phyloP scores from a whole-genome alignment of 2,797 vertebrate species.

The Notamacropus eugenii region DNA sequence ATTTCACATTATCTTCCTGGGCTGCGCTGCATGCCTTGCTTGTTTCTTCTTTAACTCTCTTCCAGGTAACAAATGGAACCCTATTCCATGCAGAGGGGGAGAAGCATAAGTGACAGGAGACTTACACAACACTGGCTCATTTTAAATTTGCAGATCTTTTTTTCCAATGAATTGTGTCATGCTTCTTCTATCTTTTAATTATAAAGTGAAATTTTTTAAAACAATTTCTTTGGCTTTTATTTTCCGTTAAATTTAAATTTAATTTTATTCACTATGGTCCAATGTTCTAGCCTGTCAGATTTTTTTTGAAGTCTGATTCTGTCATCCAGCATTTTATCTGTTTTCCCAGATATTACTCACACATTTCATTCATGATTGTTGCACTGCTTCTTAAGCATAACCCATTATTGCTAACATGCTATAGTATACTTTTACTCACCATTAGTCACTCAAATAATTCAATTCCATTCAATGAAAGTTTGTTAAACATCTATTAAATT shows the following conservation, averaged over 20 bases:
- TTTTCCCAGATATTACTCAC: not conserved
- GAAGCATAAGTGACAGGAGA: too few relatives aligned
- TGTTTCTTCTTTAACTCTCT: too few relatives aligned
- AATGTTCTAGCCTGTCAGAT: not conserved
- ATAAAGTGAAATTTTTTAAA: not conserved
- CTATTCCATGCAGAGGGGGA: too few relatives aligned
- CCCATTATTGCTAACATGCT: not conserved
- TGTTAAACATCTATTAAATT: too few relatives aligned
- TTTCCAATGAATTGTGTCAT: too few relatives aligned
- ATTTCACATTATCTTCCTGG: too few relatives aligned
- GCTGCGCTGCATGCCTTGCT: too few relatives aligned
- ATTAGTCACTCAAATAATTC: not conserved
- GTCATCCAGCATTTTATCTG: not conserved
- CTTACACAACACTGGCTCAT: too few relatives aligned
- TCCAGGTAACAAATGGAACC: too few relatives aligned
- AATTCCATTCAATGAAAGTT: not conserved
- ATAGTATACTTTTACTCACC: not conserved
- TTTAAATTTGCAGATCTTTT: too few relatives aligned
- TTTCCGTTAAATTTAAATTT: not conserved
- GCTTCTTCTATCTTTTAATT: not conserved
- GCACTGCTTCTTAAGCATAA: not conserved
- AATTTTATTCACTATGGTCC: too few relatives aligned
- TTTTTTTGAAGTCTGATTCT: not conserved
- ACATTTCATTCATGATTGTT: not conserved
- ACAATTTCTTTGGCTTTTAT: not conserved